Evolutionary conservation across 1,140 invertebrate genomes (phyloP).

Genomic region (Drosophila mayri): DNA sequence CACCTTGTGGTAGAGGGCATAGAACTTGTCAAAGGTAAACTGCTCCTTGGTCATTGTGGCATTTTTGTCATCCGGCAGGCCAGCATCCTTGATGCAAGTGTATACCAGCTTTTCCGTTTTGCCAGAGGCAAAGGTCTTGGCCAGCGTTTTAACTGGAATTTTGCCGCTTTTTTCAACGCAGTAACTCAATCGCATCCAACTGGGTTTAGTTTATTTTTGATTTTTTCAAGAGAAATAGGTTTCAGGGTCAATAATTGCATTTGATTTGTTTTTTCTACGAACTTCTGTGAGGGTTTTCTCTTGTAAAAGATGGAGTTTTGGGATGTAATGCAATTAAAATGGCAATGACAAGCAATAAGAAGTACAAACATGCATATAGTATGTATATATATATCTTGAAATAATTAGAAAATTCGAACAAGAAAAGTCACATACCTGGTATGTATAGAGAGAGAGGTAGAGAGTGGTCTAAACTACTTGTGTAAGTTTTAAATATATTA

Average conservation of each 20-base stretch:
- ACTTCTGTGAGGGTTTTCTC: not conserved
- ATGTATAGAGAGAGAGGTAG: too few species aligned
- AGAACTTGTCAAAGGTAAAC: slow-evolving; percentile 99
- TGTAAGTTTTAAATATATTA: not conserved
- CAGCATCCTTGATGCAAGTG: slow-evolving; percentile 97
- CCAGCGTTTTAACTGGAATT: slow-evolving; percentile 98
- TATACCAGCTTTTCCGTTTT: slow-evolving; percentile 99
- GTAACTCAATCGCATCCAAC: slow-evolving; percentile 99
- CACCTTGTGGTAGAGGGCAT: slow-evolving; percentile 99
- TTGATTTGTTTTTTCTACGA: not conserved
- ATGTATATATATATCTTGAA: not conserved
- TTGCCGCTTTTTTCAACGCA: slow-evolving; percentile 96
- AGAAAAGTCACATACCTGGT: slow-evolving; percentile 1
- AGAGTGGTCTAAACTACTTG: not conserved
- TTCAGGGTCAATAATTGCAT: slow-evolving; percentile 14
- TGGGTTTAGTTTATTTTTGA: not conserved
- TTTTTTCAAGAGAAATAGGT: not conserved
- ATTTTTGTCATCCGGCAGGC: slow-evolving; percentile 97
- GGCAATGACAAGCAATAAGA: slow-evolving; percentile 8
- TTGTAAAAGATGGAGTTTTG: not conserved
- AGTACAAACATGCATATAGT: not conserved
- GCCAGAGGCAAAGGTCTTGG: slow-evolving; percentile 98
- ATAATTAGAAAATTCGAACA: not conserved
- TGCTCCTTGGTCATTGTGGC: slow-evolving; percentile 97
- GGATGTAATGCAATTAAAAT: slow-evolving; percentile 21